Percentiles rank a stretch among this genome's conserved stretches.
These are phyloP conservation scores for Archivesica marissinica DNA, from an alignment of 1,140 invertebrate species.

Conservation along the genomic window DNA sequence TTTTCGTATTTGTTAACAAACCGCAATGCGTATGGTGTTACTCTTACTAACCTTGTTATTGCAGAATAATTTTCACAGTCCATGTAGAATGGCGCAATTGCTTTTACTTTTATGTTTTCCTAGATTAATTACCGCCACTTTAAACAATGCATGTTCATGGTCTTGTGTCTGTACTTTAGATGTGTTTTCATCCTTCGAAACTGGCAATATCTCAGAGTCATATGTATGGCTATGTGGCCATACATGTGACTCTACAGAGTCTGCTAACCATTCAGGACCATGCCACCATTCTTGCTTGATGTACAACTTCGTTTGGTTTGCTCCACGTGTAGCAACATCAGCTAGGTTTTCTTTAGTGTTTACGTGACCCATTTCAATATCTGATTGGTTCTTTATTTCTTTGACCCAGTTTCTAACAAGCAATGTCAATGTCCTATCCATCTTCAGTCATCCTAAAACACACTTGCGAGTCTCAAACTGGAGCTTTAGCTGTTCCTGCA, in stretches of 20 bases:
- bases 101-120: neutral
- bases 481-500: no score
- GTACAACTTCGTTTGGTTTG: neutral
- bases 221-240: no score
- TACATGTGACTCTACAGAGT: neutral
- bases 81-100: neutral
- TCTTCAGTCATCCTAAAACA: slow-evolving; percentile 15
- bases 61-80: slow-evolving; percentile 24
- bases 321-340: slow-evolving; percentile 26
- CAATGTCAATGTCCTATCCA: neutral
- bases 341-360: slow-evolving; percentile 17
- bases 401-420: slow-evolving; percentile 32
- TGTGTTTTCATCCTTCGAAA: neutral
- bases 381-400: slow-evolving; percentile 10
- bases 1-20: slow-evolving; percentile 3
- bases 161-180: neutral
- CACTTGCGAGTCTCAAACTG: no score
- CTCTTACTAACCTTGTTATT: slow-evolving; percentile 31
- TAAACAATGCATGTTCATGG: neutral
- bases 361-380: slow-evolving; percentile 20
- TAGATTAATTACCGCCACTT: neutral
- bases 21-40: neutral
- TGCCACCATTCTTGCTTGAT: slow-evolving; percentile 26
- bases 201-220: neutral
- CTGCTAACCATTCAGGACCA: slow-evolving; percentile 7